Evolutionary conservation across 2,113 vertebrate species (phyloP).

Genomic region (Axis porcinus): DNA sequence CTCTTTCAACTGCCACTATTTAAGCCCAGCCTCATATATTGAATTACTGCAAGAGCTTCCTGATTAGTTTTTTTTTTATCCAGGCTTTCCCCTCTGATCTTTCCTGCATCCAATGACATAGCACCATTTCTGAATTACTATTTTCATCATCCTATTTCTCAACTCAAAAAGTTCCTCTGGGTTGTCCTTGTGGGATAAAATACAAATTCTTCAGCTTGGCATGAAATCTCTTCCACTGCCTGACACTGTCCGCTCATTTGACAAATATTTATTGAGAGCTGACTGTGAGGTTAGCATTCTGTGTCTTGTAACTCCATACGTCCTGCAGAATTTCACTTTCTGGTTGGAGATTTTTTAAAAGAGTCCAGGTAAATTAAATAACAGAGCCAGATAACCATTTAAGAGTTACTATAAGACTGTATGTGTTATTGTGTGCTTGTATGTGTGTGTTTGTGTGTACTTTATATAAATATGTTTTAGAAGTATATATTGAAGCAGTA

Average conservation of each 20-base stretch:
- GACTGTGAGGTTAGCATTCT: not conserved
- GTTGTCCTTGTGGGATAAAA: conserved; percentile 20
- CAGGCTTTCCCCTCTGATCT: not conserved
- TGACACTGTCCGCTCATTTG: not conserved
- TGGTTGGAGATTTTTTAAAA: conserved; percentile 16
- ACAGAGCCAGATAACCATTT: not conserved
- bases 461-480: not conserved
- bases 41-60: not conserved
- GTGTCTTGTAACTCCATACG: not conserved
- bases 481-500: not conserved
- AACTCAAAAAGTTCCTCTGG: not conserved
- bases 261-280: conserved; percentile 39
- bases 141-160: conserved; percentile 13
- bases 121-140: conserved; percentile 39
- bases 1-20: not conserved
- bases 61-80: conserved; percentile 37
- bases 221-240: not conserved
- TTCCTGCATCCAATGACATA: not conserved
- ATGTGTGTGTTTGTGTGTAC: not conserved
- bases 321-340: not conserved
- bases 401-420: not conserved
- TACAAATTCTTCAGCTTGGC: conserved; percentile 25
- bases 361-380: conserved; percentile 20
- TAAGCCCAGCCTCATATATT: not conserved
- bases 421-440: not conserved